Percentiles rank a stretch among this genome's conserved stretches.
Evolutionary conservation across 2,797 vertebrate genomes (phyloP).

Genomic region (Cyprinodon diabolis): DNA sequence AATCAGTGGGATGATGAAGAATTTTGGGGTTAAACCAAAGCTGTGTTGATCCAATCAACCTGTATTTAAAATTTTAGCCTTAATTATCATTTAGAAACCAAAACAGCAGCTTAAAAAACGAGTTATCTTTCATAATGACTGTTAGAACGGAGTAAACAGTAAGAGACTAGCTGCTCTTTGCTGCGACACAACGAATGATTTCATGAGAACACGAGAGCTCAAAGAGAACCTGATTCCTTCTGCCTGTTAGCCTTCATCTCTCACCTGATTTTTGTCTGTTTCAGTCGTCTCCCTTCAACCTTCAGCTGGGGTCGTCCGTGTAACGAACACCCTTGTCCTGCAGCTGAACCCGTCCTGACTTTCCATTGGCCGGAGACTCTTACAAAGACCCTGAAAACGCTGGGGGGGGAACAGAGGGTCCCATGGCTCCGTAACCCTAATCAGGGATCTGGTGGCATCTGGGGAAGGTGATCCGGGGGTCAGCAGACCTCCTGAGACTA

Average conservation of each 20-base stretch:
- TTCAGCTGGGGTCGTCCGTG: constrained; percentile 54
- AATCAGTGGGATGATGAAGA: too few relatives aligned
- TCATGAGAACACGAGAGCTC: not conserved
- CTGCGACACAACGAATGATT: not conserved
- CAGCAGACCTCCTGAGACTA: constrained; percentile 57
- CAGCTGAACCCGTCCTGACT: constrained; percentile 70
- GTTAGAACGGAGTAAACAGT: not conserved
- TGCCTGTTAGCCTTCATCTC: constrained; percentile 10
- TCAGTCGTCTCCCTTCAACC: constrained; percentile 58
- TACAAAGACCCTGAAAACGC: constrained; percentile 49
- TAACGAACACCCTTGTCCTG: constrained; percentile 79
- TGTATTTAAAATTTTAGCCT: too few relatives aligned
- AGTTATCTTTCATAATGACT: not conserved
- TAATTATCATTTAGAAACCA: too few relatives aligned
- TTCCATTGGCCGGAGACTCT: constrained; percentile 49
- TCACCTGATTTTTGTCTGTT: constrained; percentile 48
- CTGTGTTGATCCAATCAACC: too few relatives aligned
- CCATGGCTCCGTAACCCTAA: constrained; percentile 72
- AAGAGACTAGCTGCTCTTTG: not conserved
- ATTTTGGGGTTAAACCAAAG: too few relatives aligned
- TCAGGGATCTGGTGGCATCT: constrained; percentile 70
- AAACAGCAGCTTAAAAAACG: too few relatives aligned
- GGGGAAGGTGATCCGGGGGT: constrained; percentile 68
- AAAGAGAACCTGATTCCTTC: constrained; percentile 16
- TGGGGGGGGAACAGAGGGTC: constrained; percentile 50